phyloP scores from a whole-genome alignment of 2,797 vertebrate species.

The Numenius phaeopus region DNA sequence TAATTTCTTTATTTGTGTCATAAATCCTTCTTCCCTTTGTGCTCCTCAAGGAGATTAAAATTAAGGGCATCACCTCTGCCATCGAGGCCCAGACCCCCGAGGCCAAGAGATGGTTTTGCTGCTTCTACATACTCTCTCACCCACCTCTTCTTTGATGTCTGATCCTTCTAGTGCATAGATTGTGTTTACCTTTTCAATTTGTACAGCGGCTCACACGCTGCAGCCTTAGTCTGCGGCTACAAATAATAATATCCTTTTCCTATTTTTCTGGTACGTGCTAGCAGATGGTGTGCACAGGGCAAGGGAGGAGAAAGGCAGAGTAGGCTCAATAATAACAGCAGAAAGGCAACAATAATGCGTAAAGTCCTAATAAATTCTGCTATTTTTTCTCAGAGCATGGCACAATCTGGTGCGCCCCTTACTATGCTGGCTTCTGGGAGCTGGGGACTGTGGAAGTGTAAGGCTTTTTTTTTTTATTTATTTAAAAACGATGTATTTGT shows the following conservation, averaged over 20 bases:
- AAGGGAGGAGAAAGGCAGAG: not conserved
- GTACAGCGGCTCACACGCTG: not conserved
- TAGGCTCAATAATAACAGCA: not conserved
- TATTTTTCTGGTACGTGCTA: not conserved
- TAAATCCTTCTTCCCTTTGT: conserved; percentile 56
- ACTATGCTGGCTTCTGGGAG: not conserved
- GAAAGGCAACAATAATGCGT: not conserved
- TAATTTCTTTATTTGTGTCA: conserved; percentile 53
- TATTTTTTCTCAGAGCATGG: not conserved
- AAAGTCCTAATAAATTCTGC: conserved; percentile 9
- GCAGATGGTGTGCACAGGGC: not conserved
- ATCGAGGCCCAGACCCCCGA: not conserved
- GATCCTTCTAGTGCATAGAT: not conserved
- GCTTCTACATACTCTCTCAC: not conserved
- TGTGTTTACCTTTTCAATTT: not conserved
- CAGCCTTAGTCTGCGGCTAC: not conserved
- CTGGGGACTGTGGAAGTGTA: not conserved
- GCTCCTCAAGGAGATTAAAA: conserved; percentile 47
- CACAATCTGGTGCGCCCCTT: not conserved
- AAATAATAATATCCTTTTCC: not conserved
- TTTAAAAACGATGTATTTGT: not conserved
- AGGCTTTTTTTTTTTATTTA: not conserved
- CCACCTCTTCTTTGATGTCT: not conserved
- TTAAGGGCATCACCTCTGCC: conserved; percentile 60
- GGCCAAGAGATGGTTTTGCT: not conserved